These are phyloP conservation scores for Bos javanicus DNA, from an alignment of 2,113 vertebrate species.

Conservation along the genomic window DNA sequence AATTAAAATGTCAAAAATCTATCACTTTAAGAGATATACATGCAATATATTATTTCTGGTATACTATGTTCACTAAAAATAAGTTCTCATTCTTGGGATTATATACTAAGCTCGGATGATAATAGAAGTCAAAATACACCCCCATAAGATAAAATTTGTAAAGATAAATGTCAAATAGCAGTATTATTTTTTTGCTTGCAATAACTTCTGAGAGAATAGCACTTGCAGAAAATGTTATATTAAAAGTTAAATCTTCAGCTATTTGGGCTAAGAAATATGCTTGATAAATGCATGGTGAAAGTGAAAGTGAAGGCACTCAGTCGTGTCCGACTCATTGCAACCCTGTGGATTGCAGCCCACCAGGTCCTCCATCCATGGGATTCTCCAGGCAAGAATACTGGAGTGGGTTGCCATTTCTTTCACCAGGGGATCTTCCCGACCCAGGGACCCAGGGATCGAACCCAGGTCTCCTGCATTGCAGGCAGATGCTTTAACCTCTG, in stretches of 20 bases:
- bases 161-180: neutral
- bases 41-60: neutral
- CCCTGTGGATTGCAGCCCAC: too few relatives aligned
- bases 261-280: neutral
- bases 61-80: neutral
- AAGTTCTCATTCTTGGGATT: neutral
- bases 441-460: too few relatives aligned
- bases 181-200: neutral
- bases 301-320: too few relatives aligned
- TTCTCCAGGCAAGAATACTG: too few relatives aligned
- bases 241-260: neutral
- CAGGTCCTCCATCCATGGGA: too few relatives aligned
- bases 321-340: fast-evolving
- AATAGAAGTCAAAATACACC: neutral
- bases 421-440: too few relatives aligned
- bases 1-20: neutral
- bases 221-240: neutral
- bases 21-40: neutral
- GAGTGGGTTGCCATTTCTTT: too few relatives aligned
- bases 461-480: too few relatives aligned
- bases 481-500: too few relatives aligned
- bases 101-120: neutral
- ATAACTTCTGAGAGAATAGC: fast-evolving
- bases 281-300: neutral
- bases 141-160: neutral